Conservation (phyloP, 2,113 vertebrate genomes). For the Clarias macrocephalus region DNA sequence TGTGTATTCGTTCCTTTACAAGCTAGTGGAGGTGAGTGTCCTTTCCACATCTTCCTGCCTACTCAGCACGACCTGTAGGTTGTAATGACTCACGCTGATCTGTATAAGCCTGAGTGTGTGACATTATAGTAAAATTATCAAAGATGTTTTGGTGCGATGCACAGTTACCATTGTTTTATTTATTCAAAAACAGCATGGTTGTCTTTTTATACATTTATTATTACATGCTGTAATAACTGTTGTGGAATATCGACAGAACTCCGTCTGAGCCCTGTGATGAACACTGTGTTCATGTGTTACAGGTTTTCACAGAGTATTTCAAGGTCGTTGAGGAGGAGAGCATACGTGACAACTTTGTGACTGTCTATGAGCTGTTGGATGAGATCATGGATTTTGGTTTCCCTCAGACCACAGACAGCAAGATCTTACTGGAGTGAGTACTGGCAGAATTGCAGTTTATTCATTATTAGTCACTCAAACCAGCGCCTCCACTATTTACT, state of each 20-base stretch:
- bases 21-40: slow-evolving; percentile 76
- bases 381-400: slow-evolving; percentile 83
- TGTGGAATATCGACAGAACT: not conserved
- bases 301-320: slow-evolving; percentile 82
- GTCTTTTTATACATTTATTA: not conserved
- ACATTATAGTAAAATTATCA: not conserved
- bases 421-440: slow-evolving; percentile 81
- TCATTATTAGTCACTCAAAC: not conserved
- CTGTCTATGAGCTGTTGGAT: slow-evolving; percentile 80
- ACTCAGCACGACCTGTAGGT: not conserved
- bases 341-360: slow-evolving; percentile 83
- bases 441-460: slow-evolving; percentile 21
- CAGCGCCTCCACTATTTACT: slow-evolving; percentile 12
- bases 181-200: not conserved
- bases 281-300: not conserved
- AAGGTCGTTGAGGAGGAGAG: slow-evolving; percentile 81
- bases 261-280: not conserved
- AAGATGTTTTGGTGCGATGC: not conserved
- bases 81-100: not conserved
- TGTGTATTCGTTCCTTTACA: slow-evolving; percentile 80
- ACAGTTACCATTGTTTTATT: not conserved
- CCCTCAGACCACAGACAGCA: slow-evolving; percentile 81
- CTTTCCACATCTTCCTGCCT: not conserved
- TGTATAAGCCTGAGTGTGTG: not conserved
- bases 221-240: not conserved